Evolutionary conservation across 37 sponge, comb jelly and placozoan species (phyloP), one percentile per base, ranked within the genome.

Genomic region (Agelas oroides): DNA sequence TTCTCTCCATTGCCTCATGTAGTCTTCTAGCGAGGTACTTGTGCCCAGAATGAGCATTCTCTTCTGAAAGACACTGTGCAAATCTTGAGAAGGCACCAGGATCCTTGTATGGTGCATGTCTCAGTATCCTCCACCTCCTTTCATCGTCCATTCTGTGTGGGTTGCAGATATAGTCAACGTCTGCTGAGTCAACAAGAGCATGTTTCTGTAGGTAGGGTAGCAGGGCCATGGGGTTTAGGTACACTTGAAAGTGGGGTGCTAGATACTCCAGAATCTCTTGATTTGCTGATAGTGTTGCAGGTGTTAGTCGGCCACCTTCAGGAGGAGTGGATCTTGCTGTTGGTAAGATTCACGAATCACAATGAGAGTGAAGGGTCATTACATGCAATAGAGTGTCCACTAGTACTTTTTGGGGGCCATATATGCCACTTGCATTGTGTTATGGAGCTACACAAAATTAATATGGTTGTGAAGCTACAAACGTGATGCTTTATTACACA

Each of bases 201-300:
- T 39, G 30, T 19, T 64, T 21, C 37, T 41, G 25, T 54, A 84
- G 23, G 19, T 66, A 66, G 12, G 84, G 84, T 14, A 84, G 54
- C 21, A 84, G 53, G 40, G 34, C 62, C 27, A 62, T 20, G 23
- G 84, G 66, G 28, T 46, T 39, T 16, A 84, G 39, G 33, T 61
- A 61, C 65, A 74, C 33, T 21, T 8, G 41, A 17, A 84, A 37
- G 1, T 74, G 61, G 0, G 61, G 54, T 21, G 65, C 35, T 36
- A 84, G 17, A 21, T 75, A 74, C 0, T 75, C 23, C 1, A 84
- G 65, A 1, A 84, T 75, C 37, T 84, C 75, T 53, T 84, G 84
- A 21, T 74, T 64, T 12, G 46, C 36, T 11, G 75, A 38, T 8
- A 52, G 30, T 46, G 24, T 74, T 28, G 84, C 36, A 46, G 46